Base-by-base conservation (phyloP, 37 sponge, comb jelly and placozoan genomes). In the Agelas oroides region DNA sequence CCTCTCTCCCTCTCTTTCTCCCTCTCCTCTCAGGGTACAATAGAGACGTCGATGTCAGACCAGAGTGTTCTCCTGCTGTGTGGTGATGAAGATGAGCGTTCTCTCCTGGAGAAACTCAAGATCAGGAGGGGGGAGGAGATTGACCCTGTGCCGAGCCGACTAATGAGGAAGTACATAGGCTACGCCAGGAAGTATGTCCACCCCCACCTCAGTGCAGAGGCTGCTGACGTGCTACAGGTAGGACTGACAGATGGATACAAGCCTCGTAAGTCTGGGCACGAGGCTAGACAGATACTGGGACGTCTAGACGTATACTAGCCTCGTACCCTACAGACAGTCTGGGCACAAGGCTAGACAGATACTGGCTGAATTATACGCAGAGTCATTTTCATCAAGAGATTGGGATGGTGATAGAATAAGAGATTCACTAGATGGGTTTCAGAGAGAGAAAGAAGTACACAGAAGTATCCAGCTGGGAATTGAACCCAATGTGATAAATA, bases 111-210 rank as follows among this genome's bases (percentile, higher is more conserved):
- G 40, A 65, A 77, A 59, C 78, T 96, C 35, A 92, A 90, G 34
- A 32, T 84, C 13, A 36, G 25, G 21, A 53, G 31, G 6, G 65
- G 85, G 5, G 92, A 89, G 54, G 73, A 69, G 23, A 92, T 91
- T 82, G 92, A 91, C 59, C 95, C 95, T 35, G 76, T 96, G 15
- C 95, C 97, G 19, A 64, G 55, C 40, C 78, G 39, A 61, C 93
- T 97, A n/a, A 69, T 97, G 2, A 79, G 96, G 65, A 97, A 97
- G 67, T 93, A 87, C 39, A 55, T 90, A 36, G 92, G 82, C 36
- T 97, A 97, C 78, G 93, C 97, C 21, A 69, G 95, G 24, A 85
- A 84, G 84, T 95, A 90, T 54, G 93, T 97, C 40, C 85, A 86
- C 13, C 97, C 97, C 24, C 59, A 34, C 61, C 75, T 97, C 28